Base-by-base conservation (phyloP, 1,140 invertebrate genomes). In the Chironomus tepperi region DNA sequence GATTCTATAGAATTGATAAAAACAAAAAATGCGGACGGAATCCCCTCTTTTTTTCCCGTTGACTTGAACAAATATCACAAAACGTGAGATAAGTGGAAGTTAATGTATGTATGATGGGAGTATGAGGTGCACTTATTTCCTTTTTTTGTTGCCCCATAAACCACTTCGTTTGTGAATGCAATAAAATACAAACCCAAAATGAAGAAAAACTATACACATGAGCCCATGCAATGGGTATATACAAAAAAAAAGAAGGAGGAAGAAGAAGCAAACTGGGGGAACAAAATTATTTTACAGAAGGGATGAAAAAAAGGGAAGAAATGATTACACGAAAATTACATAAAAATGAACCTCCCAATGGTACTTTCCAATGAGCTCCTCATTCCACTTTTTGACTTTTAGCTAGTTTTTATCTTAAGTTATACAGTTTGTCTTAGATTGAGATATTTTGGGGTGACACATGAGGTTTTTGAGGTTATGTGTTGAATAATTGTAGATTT, bases 281-380 rank as follows among this genome's bases (percentile, higher is more conserved):
- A n/a, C n/a, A n/a, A 34, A 34, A 34, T 34, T 34, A 34, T 34
- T 34, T 34, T 34, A 34, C 24, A 34, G 24, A 34, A 34, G 24
- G 24, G 24, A 34, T 1, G 65, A 18, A 70, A n/a, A n/a, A n/a
- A n/a, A n/a, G 47, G 10, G 9, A 21, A 70, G 18, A 70, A 70
- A 70, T 70, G 65, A 70, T 70, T 70, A 70, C 65, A 70, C 65
- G 65, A 70, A 70, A 70, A 70, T 70, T 70, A 70, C 65, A 70
- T 70, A 70, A 70, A 70, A 70, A 70, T 70, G 65, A 70, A 70
- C 65, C 65, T 70, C 65, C 16, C 47, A 57, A 57, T 15, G 47
- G 47, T 57, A 57, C 47, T 34, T 34, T 34, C 24, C 24, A 34
- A 34, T 34, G 24, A 34, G 24, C 24, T 34, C 24, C 24, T 34